A percentile compares a stretch with the other conserved stretches of the same genome.
phyloP scores from a whole-genome alignment of 2,113 vertebrate genomes.

The Pelecanoides urinatrix region DNA sequence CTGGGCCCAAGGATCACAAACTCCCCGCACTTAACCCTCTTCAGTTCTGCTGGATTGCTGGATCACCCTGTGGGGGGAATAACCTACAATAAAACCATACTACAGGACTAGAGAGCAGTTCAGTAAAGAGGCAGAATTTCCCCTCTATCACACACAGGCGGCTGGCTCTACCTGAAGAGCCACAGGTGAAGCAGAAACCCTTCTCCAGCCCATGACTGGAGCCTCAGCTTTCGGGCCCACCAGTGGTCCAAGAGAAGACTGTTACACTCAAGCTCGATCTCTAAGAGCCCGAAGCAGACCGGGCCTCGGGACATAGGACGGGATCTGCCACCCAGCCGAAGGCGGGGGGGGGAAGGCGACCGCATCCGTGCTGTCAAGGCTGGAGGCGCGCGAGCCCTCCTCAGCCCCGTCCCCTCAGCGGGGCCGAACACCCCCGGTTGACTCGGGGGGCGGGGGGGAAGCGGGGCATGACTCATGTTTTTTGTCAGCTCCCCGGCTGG shows the following conservation, averaged over 20 bases:
- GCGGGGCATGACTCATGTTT: neutral
- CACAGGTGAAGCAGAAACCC: neutral
- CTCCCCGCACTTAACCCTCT: neutral
- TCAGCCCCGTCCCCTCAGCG: neutral
- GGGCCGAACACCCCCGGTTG: no score
- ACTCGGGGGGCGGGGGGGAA: no score
- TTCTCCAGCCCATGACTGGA: neutral
- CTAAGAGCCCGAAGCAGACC: rapidly evolving
- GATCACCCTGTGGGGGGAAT: neutral
- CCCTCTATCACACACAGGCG: neutral
- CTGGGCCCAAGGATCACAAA: neutral
- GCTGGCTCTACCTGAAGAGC: neutral
- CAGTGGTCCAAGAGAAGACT: rapidly evolving
- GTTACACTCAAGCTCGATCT: no score
- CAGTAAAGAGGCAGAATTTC: neutral
- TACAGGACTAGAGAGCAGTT: rapidly evolving
- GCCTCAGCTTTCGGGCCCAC: neutral
- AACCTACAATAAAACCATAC: neutral
- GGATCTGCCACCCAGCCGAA: no score
- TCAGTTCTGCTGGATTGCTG: neutral
- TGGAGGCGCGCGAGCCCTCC: no score
- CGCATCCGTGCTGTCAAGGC: neutral
- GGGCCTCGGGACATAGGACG: neutral
- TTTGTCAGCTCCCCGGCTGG: neutral
- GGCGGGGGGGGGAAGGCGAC: rapidly evolving